Evolutionary conservation across 2,888 invertebrate species (phyloP), one percentile per base, ranked within the genome.

Genomic region (Hydroisotoma schaefferi): DNA sequence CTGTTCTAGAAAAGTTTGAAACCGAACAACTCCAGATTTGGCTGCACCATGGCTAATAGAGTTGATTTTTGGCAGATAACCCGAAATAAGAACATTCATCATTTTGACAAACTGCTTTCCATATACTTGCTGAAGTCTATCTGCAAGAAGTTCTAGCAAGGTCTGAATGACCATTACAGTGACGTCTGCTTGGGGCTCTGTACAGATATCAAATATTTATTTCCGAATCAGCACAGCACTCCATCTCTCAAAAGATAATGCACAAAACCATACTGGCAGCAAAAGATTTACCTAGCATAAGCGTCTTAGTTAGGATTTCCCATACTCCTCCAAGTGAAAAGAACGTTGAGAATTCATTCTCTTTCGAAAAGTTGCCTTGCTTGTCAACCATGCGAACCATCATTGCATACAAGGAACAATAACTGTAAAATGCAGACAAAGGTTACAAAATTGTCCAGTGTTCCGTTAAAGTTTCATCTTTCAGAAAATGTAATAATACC

Each of bases 171-270:
- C 59, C 10, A 70, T 67, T n/a, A 69, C 69, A 20, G 72, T 72
- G 23, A 72, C 67, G 29, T 72, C 72, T 20, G 69, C 51, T 55
- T 72, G 72, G 2, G 72, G 72, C 20, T 67, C 72, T 72, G 29
- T n/a, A n/a, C n/a, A n/a, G n/a, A n/a, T n/a, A 51, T 28, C 15
- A 18, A 59, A 51, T 40, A 51, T 48, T 37, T 2, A 12, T 2
- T 38, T 48, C 15, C n/a, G 15, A 47, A 29, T 49, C 6, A 49
- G 26, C 15, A 33, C 15, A 12, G 15, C 10, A 33, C 10, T 33
- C 15, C 37, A 33, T 33, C 15, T 10, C 15, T 33, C 15, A 15
- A 33, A 33, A 12, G 12, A 25, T 26, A 26, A 12, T 15, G 38
- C 10, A 37, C 2, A 27, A 49, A 20, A 46, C 8, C 20, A 5